Evolutionary conservation across 2,113 vertebrate species (phyloP), one percentile per base, ranked within the genome.

Genomic region (Gopherus flavomarginatus): DNA sequence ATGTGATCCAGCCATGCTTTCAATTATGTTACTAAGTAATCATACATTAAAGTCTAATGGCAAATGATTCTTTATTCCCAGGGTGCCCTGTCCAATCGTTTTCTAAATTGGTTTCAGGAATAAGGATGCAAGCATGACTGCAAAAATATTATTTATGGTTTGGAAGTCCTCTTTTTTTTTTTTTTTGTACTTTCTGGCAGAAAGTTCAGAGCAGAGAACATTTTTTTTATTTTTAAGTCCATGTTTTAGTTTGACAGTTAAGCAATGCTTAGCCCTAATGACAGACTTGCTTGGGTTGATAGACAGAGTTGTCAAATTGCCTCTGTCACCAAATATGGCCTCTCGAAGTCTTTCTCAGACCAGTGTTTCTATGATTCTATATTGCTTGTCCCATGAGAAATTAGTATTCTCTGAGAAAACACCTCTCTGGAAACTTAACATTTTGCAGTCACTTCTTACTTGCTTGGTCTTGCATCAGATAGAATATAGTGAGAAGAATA

Each of bases 11-110:
- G 90, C 96, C 90, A 94, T 98, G 97, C 93, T 98, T 98, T 98
- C 96, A 98, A 97, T 98, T 98, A 98, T 62, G 85, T 91, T 97
- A 88, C 97, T 97, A 97, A 98, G 96, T 97, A 97, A 97, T 98
- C 96, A 97, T 97, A 96, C 95, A 93, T 96, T 96, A 94, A 98
- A 96, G 78, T 97, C 95, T 97, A 97, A 97, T 97, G 97, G 93
- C 98, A 98, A 98, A 98, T 93, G 90, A 97, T 97, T 94, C 96
- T 96, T 95, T 98, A 96, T 97, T 98, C 96, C 97, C 97, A 90
- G 85, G 87, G 92, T 90, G 69, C 83, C 80, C 80, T 90, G 65
- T 97, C 92, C 96, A 98, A 96, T 97, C 97, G 97, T 98, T 98
- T 97, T 97, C 92, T 96, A 97, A 98, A 97, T 97, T 96, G 95